Conservation (phyloP, 1,140 invertebrate genomes). For the Agraylea sexmaculata region DNA sequence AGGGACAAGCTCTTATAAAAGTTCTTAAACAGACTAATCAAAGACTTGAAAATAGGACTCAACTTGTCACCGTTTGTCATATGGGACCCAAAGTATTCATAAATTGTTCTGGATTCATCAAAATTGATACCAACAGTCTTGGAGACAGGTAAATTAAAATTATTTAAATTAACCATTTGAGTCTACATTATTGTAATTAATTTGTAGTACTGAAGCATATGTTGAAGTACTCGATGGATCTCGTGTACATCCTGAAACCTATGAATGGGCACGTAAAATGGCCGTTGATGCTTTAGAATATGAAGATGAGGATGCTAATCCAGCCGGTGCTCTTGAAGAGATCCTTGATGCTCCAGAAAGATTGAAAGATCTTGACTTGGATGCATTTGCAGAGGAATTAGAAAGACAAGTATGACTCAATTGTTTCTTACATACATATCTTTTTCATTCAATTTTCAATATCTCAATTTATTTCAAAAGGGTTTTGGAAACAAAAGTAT, state of each 20-base stretch:
- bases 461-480: slow-evolving; percentile 12
- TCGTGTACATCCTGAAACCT: slow-evolving; percentile 96
- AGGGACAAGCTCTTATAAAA: slow-evolving; percentile 82
- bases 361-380: slow-evolving; percentile 92
- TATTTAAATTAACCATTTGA: slow-evolving; percentile 1
- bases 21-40: slow-evolving; percentile 89
- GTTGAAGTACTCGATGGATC: slow-evolving; percentile 96
- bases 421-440: slow-evolving; percentile 4
- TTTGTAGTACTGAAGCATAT: slow-evolving; percentile 70
- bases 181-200: slow-evolving; percentile 23
- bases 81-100: slow-evolving; percentile 99
- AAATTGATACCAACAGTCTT: slow-evolving; percentile 91
- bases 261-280: slow-evolving; percentile 99
- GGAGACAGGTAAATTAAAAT: slow-evolving; percentile 54
- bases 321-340: slow-evolving; percentile 92
- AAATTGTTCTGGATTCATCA: slow-evolving; percentile 98
- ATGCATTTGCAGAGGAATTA: slow-evolving; percentile 96
- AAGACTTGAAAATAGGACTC: slow-evolving; percentile 86
- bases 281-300: slow-evolving; percentile 98
- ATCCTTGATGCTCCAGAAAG: slow-evolving; percentile 92
- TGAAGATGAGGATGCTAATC: slow-evolving; percentile 92
- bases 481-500: slow-evolving; percentile 95
- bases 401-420: slow-evolving; percentile 80
- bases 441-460: slow-evolving; percentile 27
- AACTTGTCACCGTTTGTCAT: slow-evolving; percentile 87